Evolutionary conservation across 1,140 invertebrate genomes (phyloP).

Genomic region (Zaprionus nigranus): DNA sequence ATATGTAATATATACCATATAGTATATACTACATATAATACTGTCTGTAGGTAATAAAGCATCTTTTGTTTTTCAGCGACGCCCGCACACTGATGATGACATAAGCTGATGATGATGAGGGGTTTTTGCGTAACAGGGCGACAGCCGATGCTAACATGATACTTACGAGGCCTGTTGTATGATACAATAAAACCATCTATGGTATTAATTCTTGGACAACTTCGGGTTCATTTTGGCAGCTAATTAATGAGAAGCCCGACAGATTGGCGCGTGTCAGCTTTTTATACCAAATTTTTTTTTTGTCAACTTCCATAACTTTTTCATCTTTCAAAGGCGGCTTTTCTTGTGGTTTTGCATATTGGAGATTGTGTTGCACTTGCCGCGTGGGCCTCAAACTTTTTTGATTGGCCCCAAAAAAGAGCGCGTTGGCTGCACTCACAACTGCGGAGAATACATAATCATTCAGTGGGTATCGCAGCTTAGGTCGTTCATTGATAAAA

Average conservation of each 20-base stretch:
- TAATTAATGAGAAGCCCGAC: constrained; percentile 63
- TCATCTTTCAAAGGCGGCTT: constrained; percentile 6
- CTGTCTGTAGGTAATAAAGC: constrained; percentile 39
- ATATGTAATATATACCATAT: constrained; percentile 21
- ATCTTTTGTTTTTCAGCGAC: constrained; percentile 40
- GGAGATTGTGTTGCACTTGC: constrained; percentile 39
- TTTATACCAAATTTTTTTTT: constrained; percentile 26
- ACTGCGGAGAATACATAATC: constrained; percentile 49
- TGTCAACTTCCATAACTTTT: constrained; percentile 10
- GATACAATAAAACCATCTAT: constrained; percentile 5
- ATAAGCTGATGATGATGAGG: constrained; percentile 1
- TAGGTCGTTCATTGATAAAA: constrained; percentile 53
- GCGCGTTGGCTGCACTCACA: constrained; percentile 50
- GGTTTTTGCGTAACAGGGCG: constrained; percentile 26
- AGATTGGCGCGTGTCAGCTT: constrained; percentile 64
- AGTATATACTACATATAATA: constrained; percentile 15
- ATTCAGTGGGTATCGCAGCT: constrained; percentile 43
- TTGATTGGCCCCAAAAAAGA: constrained; percentile 44
- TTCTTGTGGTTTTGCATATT: constrained; percentile 27
- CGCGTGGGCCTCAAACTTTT: constrained; percentile 43
- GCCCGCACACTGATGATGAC: constrained; percentile 3
- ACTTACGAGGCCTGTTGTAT: constrained; percentile 18
- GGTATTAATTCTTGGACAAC: constrained; percentile 41
- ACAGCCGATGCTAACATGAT: constrained; percentile 34
- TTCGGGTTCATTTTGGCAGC: constrained; percentile 32